Evolutionary conservation across 2,797 vertebrate genomes (phyloP).

Genomic region (Gephyroberyx darwinii): DNA sequence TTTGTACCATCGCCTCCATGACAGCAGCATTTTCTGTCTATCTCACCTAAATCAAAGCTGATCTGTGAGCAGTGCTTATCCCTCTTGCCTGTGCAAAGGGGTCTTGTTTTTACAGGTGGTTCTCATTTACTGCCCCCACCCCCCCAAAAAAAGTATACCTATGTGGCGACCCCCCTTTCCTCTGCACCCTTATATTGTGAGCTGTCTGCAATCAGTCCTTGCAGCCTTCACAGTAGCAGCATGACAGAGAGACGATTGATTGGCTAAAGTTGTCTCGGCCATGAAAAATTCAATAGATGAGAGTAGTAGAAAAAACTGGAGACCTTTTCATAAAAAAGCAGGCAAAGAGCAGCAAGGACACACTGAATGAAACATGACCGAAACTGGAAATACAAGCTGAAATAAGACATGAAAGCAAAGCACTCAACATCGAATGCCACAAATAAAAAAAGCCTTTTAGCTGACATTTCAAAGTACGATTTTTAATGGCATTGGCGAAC

Average conservation of each 20-base stretch:
- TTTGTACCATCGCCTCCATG: conserved; percentile 12
- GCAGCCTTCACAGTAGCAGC: not conserved
- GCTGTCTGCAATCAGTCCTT: not conserved
- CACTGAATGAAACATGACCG: not conserved
- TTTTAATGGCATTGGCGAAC: not conserved
- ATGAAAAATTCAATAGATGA: not conserved
- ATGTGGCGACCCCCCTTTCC: not conserved
- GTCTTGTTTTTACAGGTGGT: conserved; percentile 20
- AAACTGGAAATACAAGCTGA: not conserved
- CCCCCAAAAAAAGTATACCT: not conserved
- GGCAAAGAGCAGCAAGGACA: not conserved
- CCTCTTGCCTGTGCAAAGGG: not conserved
- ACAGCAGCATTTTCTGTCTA: conserved; percentile 20
- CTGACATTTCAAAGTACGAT: not conserved
- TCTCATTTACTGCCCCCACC: not conserved
- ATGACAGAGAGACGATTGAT: not conserved
- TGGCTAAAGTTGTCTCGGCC: not conserved
- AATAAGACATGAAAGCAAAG: not conserved
- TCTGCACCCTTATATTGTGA: not conserved
- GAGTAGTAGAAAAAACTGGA: not conserved
- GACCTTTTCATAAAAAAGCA: not conserved
- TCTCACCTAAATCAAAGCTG: conserved; percentile 19
- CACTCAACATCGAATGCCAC: not conserved
- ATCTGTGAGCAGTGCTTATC: conserved; percentile 11
- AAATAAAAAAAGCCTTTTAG: not conserved